Conservation (phyloP, 2,888 invertebrate genomes). For the Troides oblongomaculatus region DNA sequence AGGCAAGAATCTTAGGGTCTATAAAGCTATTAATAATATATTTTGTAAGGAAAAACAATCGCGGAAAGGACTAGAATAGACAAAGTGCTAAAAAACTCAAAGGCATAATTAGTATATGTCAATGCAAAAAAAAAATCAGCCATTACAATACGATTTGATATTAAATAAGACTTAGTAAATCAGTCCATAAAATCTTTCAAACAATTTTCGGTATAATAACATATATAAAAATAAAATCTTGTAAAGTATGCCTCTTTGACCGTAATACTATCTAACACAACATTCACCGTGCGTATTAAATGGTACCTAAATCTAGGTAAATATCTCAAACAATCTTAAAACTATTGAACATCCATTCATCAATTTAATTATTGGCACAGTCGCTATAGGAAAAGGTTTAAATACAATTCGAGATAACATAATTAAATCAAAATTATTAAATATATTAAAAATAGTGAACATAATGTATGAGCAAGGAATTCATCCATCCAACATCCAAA, state of each 20-base stretch:
- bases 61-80: constrained; percentile 25
- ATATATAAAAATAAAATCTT: constrained; percentile 7
- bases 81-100: constrained; percentile 14
- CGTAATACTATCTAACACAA: constrained; percentile 1
- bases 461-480: constrained; percentile 27
- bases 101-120: background rate
- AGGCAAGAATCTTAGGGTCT: constrained; percentile 22
- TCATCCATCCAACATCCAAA: no score
- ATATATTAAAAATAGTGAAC: constrained; percentile 27
- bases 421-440: constrained; percentile 3
- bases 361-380: constrained; percentile 27
- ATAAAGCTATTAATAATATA: background rate
- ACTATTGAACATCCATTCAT: constrained; percentile 18
- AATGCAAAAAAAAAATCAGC: constrained; percentile 1
- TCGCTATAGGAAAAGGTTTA: constrained; percentile 21
- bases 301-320: constrained; percentile 22
- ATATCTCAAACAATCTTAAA: constrained; percentile 20
- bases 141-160: constrained; percentile 20
- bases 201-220: constrained; percentile 3
- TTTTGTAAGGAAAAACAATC: constrained; percentile 12
- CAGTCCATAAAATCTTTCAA: constrained; percentile 18
- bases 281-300: constrained; percentile 5
- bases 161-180: constrained; percentile 19
- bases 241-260: constrained; percentile 17
- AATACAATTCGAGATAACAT: constrained; percentile 8